Percentiles rank a stretch among this genome's conserved stretches.
Evolutionary conservation across 2,797 vertebrate species (phyloP).

Genomic region (Cynopterus sphinx): DNA sequence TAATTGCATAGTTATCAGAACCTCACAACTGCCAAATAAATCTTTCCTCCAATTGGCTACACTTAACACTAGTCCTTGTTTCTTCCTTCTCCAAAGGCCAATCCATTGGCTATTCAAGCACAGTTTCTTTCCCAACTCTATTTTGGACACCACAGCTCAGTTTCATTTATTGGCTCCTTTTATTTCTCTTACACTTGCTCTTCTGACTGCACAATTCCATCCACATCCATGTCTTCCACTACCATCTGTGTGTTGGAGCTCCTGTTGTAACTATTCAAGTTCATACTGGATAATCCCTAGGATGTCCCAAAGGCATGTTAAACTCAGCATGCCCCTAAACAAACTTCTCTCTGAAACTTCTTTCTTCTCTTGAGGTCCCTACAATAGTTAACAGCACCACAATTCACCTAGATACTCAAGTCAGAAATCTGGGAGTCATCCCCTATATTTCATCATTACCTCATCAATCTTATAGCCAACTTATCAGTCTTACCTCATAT

Average conservation of each 20-base stretch:
- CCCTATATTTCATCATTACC: not conserved
- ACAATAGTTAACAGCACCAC: not conserved
- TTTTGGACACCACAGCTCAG: not conserved
- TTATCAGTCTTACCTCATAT: not conserved
- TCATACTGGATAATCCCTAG: not conserved
- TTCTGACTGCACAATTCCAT: not conserved
- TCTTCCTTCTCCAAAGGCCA: not conserved
- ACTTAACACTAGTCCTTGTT: not conserved
- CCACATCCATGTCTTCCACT: not conserved
- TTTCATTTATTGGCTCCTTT: not conserved
- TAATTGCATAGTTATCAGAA: not conserved
- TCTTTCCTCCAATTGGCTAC: not conserved
- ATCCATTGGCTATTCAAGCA: not conserved
- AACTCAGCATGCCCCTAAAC: not conserved
- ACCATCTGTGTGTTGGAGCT: not conserved
- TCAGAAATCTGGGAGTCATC: not conserved
- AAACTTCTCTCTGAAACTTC: not conserved
- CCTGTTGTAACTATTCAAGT: not conserved
- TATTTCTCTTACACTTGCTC: not conserved
- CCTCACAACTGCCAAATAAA: not conserved
- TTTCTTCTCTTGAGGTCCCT: not conserved
- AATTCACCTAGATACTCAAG: not conserved
- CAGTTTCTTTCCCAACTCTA: not conserved
- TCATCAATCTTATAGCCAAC: not conserved
- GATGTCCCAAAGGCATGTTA: not conserved